phyloP scores from a whole-genome alignment of 2,797 vertebrate genomes.

The Salmo trutta region DNA sequence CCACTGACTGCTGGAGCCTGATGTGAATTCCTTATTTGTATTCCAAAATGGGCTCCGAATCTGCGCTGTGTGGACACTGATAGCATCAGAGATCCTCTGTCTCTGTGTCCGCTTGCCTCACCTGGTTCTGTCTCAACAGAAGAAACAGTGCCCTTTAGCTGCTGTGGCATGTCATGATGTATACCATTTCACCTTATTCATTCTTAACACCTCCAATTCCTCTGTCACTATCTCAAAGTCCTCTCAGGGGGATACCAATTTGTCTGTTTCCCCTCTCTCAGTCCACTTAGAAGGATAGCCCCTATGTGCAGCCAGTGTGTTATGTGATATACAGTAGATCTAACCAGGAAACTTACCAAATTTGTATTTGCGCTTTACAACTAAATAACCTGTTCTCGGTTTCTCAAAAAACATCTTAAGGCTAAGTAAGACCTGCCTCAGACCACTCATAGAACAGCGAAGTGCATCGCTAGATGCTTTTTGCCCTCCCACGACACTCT shows the following conservation, averaged over 20 bases:
- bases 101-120: not conserved
- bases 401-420: not conserved
- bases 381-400: too few relatives aligned
- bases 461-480: too few relatives aligned
- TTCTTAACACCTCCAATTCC: slow-evolving; percentile 43
- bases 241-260: not conserved
- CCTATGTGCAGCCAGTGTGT: not conserved
- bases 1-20: not conserved
- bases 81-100: slow-evolving; percentile 10
- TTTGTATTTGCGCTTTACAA: too few relatives aligned
- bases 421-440: too few relatives aligned
- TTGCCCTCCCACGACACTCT: too few relatives aligned
- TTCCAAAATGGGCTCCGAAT: not conserved
- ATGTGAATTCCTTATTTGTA: not conserved
- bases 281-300: not conserved
- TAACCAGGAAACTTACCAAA: not conserved
- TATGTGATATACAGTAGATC: not conserved
- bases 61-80: not conserved
- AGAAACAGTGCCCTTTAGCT: not conserved
- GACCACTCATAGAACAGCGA: too few relatives aligned
- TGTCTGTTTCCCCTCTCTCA: not conserved
- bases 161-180: slow-evolving; percentile 20
- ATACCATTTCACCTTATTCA: slow-evolving; percentile 40
- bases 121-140: not conserved
- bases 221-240: slow-evolving; percentile 23